Base-by-base conservation (phyloP, 2,113 vertebrate genomes). In the Megaleporinus macrocephalus region DNA sequence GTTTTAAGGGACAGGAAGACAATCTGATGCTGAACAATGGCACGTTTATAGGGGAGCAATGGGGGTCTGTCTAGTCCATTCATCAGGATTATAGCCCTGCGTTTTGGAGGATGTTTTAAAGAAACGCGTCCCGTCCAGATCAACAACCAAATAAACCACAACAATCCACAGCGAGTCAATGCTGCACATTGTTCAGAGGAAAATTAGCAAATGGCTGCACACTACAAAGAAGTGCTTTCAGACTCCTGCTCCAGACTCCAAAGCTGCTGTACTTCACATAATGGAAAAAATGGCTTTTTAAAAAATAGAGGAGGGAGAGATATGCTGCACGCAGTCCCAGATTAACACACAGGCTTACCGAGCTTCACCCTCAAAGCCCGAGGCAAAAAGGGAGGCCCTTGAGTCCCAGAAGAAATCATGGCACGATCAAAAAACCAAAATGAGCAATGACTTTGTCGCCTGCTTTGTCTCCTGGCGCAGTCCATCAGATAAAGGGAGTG, bases 141-240 rank as follows among this genome's bases (percentile, higher is more conserved):
- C 78, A 83, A 76, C 87, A 80, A 83, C 83, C 83, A 82, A n/a
- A 82, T 83, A 87, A 88, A 89, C 77, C 77, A 77, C 84, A 87
- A 85, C 73, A 73, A 80, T n/a, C 78, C 82, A 80, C 82, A 84
- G 84, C 83, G 73, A 80, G 30, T 88, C 86, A 89, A 87, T 86
- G 74, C 84, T 80, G 80, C 69, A 68, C 80, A 88, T 89, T 90
- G 87, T 90, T 53, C 86, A 59, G 78, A 30, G 79, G 75, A 84
- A 87, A 90, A 90, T 85, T 80, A 73, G 51, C 71, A 59, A 65
- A 61, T 76, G 71, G 84, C 74, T 80, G 87, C 82, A 68, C 5
- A 81, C 74, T 86, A 91, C 85, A 88, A 90, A 82, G 68, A 73
- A 73, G 36, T 69, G 74, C 69, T 69, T 55, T 80, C 72, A 72